phyloP scores from a whole-genome alignment of 2,888 invertebrate genomes.

The Acronicta aceris region DNA sequence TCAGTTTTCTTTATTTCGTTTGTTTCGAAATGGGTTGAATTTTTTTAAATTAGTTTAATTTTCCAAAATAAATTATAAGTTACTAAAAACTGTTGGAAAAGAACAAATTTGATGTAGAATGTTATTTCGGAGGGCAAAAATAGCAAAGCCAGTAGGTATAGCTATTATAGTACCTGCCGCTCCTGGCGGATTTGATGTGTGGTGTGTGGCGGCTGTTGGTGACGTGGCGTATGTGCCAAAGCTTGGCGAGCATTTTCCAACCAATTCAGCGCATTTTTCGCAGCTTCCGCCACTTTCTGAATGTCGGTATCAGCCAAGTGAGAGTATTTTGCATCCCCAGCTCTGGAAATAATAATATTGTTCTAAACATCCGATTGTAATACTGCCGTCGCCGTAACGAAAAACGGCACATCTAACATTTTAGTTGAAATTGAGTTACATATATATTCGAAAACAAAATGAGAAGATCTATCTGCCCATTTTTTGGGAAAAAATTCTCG shows the following conservation, averaged over 20 bases:
- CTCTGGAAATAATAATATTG: conserved; percentile 69
- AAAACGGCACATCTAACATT: no score
- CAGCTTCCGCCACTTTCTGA: conserved; percentile 92
- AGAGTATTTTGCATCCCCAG: conserved; percentile 92
- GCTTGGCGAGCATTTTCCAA: conserved; percentile 93
- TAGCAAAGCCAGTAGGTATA: not conserved
- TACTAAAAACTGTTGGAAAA: no score
- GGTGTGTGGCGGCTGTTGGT: conserved; percentile 93
- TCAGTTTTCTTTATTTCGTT: no score
- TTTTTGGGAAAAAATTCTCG: no score
- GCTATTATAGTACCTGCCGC: conserved; percentile 88
- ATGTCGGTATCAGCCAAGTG: conserved; percentile 96
- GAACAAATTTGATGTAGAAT: not conserved
- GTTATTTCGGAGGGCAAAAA: not conserved
- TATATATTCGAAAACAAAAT: no score
- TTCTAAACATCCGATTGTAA: no score
- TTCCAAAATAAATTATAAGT: no score
- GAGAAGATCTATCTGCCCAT: no score
- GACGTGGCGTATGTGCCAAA: conserved; percentile 91
- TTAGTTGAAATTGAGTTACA: no score
- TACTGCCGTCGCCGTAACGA: no score
- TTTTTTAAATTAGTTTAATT: no score
- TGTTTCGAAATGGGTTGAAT: no score
- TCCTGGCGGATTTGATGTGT: conserved; percentile 94
- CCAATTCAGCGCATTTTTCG: conserved; percentile 94